Evolutionary conservation across 2,113 vertebrate genomes (phyloP).

Genomic region (Choloepus hoffmanni): DNA sequence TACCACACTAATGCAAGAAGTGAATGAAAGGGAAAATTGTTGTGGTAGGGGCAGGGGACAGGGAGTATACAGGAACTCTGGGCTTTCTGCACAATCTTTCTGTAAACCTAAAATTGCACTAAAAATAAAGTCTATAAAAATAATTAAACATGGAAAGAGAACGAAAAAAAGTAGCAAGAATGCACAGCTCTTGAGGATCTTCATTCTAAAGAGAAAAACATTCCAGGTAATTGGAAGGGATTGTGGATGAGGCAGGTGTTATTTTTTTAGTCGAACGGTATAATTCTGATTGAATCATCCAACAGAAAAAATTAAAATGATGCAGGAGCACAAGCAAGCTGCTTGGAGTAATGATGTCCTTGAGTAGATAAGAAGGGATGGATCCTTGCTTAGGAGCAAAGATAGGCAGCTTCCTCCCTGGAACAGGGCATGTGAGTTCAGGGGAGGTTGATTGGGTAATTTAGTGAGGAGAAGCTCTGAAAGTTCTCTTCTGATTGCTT

Average conservation of each 20-base stretch:
- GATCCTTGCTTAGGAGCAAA: neutral
- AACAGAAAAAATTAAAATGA: neutral
- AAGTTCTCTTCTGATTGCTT: neutral
- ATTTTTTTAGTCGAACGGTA: neutral
- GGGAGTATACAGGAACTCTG: no score
- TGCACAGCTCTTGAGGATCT: neutral
- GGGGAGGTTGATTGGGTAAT: neutral
- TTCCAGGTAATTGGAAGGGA: neutral
- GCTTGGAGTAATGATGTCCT: neutral
- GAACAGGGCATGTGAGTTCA: neutral
- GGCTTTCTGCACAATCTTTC: no score
- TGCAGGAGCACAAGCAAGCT: neutral
- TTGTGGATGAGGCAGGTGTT: neutral
- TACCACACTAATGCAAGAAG: no score
- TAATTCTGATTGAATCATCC: neutral
- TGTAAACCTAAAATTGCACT: no score
- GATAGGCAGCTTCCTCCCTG: neutral
- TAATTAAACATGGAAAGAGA: neutral
- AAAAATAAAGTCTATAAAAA: neutral
- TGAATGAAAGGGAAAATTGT: no score
- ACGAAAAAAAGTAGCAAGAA: neutral
- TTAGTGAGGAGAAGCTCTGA: neutral
- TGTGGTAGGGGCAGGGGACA: no score
- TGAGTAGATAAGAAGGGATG: neutral
- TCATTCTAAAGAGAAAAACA: neutral